Evolutionary conservation across 2,888 invertebrate genomes (phyloP).

Genomic region (Mycalesis mineus): DNA sequence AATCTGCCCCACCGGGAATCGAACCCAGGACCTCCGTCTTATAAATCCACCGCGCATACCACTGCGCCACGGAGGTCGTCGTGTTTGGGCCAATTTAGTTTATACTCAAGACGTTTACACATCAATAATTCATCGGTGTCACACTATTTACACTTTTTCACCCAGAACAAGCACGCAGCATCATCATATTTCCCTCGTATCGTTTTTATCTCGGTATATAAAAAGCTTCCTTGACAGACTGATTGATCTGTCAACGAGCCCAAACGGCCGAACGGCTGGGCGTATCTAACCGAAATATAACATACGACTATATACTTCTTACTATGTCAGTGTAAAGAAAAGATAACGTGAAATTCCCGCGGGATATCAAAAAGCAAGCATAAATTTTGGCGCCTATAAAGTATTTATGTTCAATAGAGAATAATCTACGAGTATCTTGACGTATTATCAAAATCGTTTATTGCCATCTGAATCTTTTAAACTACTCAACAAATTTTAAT

Average conservation of each 20-base stretch:
- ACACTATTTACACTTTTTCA: neutral
- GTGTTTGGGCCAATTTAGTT: no score
- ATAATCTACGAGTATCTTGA: no score
- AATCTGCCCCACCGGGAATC: no score
- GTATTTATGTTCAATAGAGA: no score
- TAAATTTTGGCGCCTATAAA: no score
- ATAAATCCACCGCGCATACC: no score
- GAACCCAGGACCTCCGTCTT: no score
- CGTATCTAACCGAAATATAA: conserved; percentile 1
- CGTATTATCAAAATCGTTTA: no score
- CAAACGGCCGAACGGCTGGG: neutral
- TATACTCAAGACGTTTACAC: neutral
- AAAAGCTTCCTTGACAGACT: conserved; percentile 2
- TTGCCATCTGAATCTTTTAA: no score
- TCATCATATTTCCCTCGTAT: conserved; percentile 1
- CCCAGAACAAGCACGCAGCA: neutral
- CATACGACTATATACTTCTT: neutral
- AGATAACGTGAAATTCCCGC: neutral
- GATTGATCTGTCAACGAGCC: conserved; percentile 6
- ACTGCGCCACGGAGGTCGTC: no score
- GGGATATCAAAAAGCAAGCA: no score
- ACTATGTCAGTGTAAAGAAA: neutral
- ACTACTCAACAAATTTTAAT: no score
- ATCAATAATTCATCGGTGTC: neutral
- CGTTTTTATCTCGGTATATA: neutral